Conservation (phyloP, 2,888 invertebrate species). For the Tupiocoris notatus region DNA sequence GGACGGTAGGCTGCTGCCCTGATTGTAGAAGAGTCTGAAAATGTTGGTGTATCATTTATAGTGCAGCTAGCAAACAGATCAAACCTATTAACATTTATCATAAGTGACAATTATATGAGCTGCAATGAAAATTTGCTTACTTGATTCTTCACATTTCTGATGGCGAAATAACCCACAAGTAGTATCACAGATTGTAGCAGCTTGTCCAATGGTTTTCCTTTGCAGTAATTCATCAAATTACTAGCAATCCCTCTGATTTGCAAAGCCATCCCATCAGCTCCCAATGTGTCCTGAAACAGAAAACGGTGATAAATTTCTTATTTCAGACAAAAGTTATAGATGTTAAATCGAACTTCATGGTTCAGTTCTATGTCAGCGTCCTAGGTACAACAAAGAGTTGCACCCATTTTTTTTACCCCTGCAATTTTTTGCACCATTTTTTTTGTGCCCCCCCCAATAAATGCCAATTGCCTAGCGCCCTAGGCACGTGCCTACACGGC, state of each 20-base stretch:
- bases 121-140: conserved; percentile 55
- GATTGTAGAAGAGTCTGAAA: conserved; percentile 70
- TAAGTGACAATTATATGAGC: too few species aligned
- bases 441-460: too few species aligned
- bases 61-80: background rate
- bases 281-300: conserved; percentile 66
- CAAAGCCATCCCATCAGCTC: conserved; percentile 79
- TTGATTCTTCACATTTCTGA: conserved; percentile 76
- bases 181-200: conserved; percentile 77
- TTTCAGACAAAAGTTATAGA: too few species aligned
- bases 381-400: background rate
- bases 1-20: conserved; percentile 72
- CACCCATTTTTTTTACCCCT: background rate
- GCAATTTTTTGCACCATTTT: too few species aligned
- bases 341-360: too few species aligned
- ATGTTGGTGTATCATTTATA: background rate
- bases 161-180: conserved; percentile 79
- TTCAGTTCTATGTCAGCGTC: too few species aligned
- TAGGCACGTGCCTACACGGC: too few species aligned
- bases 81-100: too few species aligned
- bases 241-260: conserved; percentile 85
- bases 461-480: too few species aligned
- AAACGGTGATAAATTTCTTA: too few species aligned
- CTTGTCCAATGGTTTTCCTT: conserved; percentile 58
- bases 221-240: conserved; percentile 70